These are phyloP conservation scores for Drosophila yooni DNA, from an alignment of 2,888 invertebrate genomes.

Conservation along the genomic window DNA sequence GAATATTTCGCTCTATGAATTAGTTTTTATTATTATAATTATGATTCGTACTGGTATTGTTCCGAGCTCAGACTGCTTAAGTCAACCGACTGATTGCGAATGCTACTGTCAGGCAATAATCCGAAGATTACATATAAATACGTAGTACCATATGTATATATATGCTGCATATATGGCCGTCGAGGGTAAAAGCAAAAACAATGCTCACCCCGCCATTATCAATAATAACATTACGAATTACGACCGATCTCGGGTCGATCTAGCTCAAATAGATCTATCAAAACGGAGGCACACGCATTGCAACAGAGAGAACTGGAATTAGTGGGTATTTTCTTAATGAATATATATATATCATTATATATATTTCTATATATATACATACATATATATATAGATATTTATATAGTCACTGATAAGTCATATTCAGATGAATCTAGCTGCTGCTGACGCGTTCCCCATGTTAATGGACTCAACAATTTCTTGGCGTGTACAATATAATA, in stretches of 20 bases:
- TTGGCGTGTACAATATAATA: not conserved
- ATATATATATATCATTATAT: not conserved
- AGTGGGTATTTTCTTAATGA: not conserved
- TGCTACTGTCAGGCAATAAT: conserved; percentile 45
- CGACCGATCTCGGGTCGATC: conserved; percentile 35
- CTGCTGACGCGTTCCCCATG: conserved; percentile 25
- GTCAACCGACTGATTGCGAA: conserved; percentile 50
- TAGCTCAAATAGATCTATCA: conserved; percentile 21
- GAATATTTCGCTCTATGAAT: conserved; percentile 9
- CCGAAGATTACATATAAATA: conserved; percentile 47
- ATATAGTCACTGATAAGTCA: conserved; percentile 20
- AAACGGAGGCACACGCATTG: conserved; percentile 2
- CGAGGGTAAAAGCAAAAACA: conserved; percentile 15
- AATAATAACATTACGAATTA: conserved; percentile 2
- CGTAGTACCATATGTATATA: not conserved
- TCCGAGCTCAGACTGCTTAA: conserved; percentile 35
- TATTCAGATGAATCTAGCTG: not conserved
- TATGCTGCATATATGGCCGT: not conserved
- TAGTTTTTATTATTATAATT: not conserved
- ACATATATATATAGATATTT: not conserved
- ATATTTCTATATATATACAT: not conserved
- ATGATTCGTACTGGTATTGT: not conserved
- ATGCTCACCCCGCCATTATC: conserved; percentile 37
- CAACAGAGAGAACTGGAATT: not conserved
- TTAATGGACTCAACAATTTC: not conserved